Conservation (phyloP, 2,888 invertebrate species). For the Mimachlamys varia region DNA sequence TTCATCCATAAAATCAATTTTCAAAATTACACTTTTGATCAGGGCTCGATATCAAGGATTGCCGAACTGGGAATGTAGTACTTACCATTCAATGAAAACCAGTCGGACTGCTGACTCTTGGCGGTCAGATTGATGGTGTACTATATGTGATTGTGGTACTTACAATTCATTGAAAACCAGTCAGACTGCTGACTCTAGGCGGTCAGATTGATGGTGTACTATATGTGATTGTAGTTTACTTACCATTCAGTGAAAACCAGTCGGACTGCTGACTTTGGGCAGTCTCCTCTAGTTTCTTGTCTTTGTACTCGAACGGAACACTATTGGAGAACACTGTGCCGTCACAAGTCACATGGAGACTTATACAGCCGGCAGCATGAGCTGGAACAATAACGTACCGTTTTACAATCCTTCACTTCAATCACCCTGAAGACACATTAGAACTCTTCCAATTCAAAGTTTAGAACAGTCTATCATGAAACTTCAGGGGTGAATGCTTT, state of each 20-base stretch:
- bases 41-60: too few species aligned
- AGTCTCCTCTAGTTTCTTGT: constrained; percentile 49
- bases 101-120: constrained; percentile 51
- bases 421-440: background rate
- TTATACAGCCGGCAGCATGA: constrained; percentile 94
- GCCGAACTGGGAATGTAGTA: too few species aligned
- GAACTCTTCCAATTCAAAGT: too few species aligned
- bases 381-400: constrained; percentile 83
- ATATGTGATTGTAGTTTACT: too few species aligned
- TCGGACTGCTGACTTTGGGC: constrained; percentile 41
- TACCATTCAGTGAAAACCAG: constrained; percentile 78
- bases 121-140: too few species aligned
- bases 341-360: constrained; percentile 94
- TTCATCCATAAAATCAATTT: too few species aligned
- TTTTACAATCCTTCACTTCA: background rate
- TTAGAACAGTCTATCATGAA: too few species aligned
- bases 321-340: constrained; percentile 91
- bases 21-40: too few species aligned
- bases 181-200: constrained; percentile 41
- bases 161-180: constrained; percentile 78
- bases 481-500: too few species aligned
- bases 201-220: too few species aligned
- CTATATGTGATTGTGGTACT: too few species aligned
- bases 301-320: constrained; percentile 77
- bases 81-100: constrained; percentile 78